These are phyloP conservation scores for Micrasema longulum DNA, from an alignment of 1,140 invertebrate species.

Conservation along the genomic window DNA sequence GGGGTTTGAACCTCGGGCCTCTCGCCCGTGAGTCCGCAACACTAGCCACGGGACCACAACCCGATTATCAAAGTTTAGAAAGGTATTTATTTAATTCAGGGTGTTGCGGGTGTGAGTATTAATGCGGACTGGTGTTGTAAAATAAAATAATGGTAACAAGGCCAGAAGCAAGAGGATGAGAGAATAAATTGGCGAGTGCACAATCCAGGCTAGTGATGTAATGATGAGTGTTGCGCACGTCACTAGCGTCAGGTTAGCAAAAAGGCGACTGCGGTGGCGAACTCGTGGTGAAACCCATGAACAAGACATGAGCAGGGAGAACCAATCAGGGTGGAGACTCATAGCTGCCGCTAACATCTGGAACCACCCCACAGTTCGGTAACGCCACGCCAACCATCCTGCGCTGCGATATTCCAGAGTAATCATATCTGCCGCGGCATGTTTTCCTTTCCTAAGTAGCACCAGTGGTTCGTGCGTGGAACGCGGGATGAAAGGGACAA, in stretches of 20 bases:
- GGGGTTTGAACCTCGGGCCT: too few relatives aligned
- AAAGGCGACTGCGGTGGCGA: constrained; percentile 59
- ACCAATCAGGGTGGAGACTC: constrained; percentile 67
- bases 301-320: constrained; percentile 62
- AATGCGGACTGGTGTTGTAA: constrained; percentile 35
- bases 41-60: too few relatives aligned
- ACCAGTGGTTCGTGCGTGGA: constrained; percentile 62
- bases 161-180: constrained; percentile 38
- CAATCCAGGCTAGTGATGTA: constrained; percentile 64
- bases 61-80: too few relatives aligned
- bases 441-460: constrained; percentile 63
- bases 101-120: background rate
- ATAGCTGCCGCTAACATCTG: constrained; percentile 67
- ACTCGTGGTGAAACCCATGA: constrained; percentile 62
- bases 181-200: constrained; percentile 43
- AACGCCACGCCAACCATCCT: constrained; percentile 64
- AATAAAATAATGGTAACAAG: constrained; percentile 44
- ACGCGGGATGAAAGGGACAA: constrained; percentile 77
- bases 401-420: constrained; percentile 61
- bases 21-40: too few relatives aligned
- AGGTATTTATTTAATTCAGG: too few relatives aligned
- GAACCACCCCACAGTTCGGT: constrained; percentile 62
- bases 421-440: constrained; percentile 60
- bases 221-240: constrained; percentile 64
- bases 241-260: constrained; percentile 62